Conservation (phyloP, 2,797 vertebrate genomes). For the Parauchenoglanis ngamensis region DNA sequence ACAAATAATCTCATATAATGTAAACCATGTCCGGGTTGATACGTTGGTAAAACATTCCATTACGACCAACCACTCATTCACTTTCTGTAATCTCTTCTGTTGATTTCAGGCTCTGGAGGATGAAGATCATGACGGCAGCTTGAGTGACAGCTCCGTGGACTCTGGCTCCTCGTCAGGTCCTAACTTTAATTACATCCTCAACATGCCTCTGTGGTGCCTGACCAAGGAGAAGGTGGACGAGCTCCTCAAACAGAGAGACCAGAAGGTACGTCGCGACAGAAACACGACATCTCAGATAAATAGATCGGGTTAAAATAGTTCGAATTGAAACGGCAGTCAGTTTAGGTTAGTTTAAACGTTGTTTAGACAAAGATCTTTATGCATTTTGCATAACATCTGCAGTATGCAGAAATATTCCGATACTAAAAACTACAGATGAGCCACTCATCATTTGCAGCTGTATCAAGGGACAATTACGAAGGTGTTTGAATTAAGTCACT, state of each 20-base stretch:
- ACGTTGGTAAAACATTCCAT: not conserved
- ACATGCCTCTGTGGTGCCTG: slow-evolving; percentile 97
- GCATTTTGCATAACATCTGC: not conserved
- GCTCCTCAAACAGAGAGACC: slow-evolving; percentile 91
- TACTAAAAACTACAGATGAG: not conserved
- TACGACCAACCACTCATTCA: not conserved
- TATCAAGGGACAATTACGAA: not conserved
- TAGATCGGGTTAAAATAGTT: not conserved
- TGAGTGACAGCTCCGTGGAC: slow-evolving; percentile 87
- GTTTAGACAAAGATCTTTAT: not conserved
- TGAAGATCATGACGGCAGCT: slow-evolving; percentile 80
- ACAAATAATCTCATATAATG: not conserved
- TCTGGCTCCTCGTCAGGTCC: slow-evolving; percentile 88
- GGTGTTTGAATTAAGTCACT: not conserved
- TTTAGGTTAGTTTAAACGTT: not conserved
- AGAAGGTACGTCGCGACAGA: slow-evolving; percentile 78
- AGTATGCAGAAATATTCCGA: not conserved
- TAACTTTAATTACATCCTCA: slow-evolving; percentile 98
- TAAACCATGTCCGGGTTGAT: not conserved
- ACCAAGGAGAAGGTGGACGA: slow-evolving; percentile 97
- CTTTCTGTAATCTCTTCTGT: not conserved
- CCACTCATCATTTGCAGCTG: not conserved
- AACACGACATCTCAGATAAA: not conserved
- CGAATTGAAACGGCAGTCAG: not conserved
- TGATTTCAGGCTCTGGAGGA: slow-evolving; percentile 77